Base-by-base conservation (phyloP, 2,113 vertebrate species). In the Suncus etruscus region DNA sequence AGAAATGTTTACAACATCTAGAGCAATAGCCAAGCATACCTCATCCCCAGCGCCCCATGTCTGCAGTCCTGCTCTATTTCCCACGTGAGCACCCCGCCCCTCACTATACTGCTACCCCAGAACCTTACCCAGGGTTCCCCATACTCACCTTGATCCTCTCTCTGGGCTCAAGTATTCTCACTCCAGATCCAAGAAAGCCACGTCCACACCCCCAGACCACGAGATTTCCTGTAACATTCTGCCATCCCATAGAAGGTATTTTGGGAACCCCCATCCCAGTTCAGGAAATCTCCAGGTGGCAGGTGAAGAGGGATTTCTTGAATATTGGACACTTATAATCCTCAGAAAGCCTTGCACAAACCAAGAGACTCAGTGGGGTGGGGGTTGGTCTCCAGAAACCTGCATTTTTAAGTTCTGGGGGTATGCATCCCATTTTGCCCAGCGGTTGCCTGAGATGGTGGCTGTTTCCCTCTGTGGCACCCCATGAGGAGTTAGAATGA, bases 11-110 rank as follows among this genome's bases (percentile, higher is more conserved):
- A 98, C 97, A 98, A 95, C 97, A 97, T 97, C 96, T 96, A 97
- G 96, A 97, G 98, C 98, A 98, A 98, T 97, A 98, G 96, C 94
- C 89, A 96, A 96, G 95, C 97, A 97, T 98, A 97, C 97, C 97
- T 98, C 97, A 97, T 86, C 95, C 96, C 91, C 54, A 61, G 84
- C 93, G 92, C 70, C 87, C 83, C 48, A 90, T 90, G 97, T 89
- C 88, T 95, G 96, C 87, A 63, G 86, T 4, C 93, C 84, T 0
- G 0, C 65, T 92, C 94, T 29, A 9, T 69, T 84, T 47, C 51
- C 63, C 54, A 50, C 72, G 75, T 74, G 92, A 66, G 15, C 63
- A 48, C 3, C 0, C 50, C 94, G 78, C 75, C 90, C 88, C 25
- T n/a, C 11, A 83, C 94, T 94, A 94, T 95, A 93, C 95, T 90